phyloP scores from a whole-genome alignment of 2,888 invertebrate species.

The Eupithecia dodoneata region DNA sequence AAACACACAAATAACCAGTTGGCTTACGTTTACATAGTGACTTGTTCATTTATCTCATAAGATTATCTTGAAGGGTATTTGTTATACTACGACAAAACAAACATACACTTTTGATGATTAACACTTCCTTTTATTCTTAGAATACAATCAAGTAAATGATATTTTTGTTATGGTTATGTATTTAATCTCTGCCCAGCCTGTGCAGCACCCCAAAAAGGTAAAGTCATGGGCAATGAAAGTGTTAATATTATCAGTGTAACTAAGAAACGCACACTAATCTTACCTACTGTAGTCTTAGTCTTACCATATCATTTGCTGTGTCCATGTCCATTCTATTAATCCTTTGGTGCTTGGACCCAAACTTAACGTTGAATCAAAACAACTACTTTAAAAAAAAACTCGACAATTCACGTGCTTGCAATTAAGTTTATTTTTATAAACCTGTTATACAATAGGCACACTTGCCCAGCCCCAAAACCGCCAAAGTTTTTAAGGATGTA shows the following conservation, averaged over 20 bases:
- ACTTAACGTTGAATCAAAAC: background rate
- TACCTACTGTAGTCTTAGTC: background rate
- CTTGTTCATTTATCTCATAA: background rate
- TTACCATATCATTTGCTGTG: background rate
- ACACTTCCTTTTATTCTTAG: background rate
- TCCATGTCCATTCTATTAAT: background rate
- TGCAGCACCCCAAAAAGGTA: background rate
- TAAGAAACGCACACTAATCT: background rate
- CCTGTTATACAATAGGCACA: background rate
- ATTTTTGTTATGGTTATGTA: background rate
- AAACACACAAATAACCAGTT: background rate
- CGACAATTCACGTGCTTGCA: no score
- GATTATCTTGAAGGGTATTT: conserved; percentile 3
- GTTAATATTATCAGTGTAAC: background rate
- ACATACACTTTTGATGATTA: background rate
- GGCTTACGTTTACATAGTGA: background rate
- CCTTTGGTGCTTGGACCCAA: background rate
- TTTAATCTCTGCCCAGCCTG: background rate
- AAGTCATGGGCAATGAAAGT: background rate
- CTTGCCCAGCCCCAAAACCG: background rate
- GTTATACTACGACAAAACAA: background rate
- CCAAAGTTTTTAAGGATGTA: no score
- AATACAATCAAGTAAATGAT: background rate
- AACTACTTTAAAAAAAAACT: no score
- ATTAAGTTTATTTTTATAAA: no score